Evolutionary conservation across 2,113 vertebrate genomes (phyloP), one percentile per base, ranked within the genome.

Genomic region (Mesoclemmys tuberculata): DNA sequence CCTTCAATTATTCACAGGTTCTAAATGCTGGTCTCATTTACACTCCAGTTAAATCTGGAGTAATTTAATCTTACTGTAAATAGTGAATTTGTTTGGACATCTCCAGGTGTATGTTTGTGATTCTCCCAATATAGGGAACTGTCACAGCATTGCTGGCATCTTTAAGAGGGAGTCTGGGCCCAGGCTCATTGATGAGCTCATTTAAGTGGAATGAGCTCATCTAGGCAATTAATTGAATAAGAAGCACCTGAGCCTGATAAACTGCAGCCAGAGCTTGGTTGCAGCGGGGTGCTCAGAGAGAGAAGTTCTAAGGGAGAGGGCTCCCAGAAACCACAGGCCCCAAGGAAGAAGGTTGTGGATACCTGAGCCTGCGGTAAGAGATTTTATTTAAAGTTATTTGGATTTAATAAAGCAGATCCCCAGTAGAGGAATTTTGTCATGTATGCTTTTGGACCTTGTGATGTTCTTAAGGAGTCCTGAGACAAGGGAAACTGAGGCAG

Each of bases 11-110:
- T 35, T 64, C 7, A 35, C 61, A 64, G 87, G 85, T 82, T 94
- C 77, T 49, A 21, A 88, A 89, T 92, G 79, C 29, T 26, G 75
- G 3, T 48, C 89, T 82, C 24, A 55, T 86, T 89, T 84, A 38
- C 85, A 71, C 26, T 79, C 21, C 51, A 71, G 5, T 93, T 61
- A 80, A 77, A 68, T 22, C 56, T 92, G 13, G 55, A 82, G 38
- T 89, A 93, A 87, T 92, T 91, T 8, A 87, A 6, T 85, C 87
- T 71, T 44, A 80, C 55, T 46, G 79, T 87, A 82, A 93, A 93
- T 92, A 81, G 94, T 92, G 79, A 51, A 61, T 94, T 87, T 95
- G 55, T 90, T 38, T 87, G 29, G 75, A 0, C 0, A 82, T 80
- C 87, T 87, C 92, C 48, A 85, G 35, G 64, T 54, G 13, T 90